phyloP scores from a whole-genome alignment of 2,113 vertebrate genomes.

The Peromyscus maniculatus region DNA sequence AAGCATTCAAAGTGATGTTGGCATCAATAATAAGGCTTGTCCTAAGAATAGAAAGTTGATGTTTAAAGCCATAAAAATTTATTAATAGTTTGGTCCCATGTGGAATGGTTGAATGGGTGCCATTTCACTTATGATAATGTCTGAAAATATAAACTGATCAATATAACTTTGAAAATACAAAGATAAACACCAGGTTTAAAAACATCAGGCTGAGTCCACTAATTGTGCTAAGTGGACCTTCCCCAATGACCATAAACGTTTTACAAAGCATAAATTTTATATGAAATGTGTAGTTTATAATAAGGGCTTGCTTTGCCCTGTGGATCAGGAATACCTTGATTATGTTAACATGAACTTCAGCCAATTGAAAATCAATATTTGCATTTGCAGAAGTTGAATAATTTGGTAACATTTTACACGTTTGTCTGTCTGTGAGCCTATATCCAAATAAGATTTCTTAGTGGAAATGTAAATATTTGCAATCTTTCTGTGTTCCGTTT shows the following conservation, averaged over 20 bases:
- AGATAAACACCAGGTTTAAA: not conserved
- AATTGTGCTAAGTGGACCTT: not conserved
- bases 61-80: not conserved
- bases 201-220: not conserved
- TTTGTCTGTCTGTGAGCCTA: not conserved
- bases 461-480: not conserved
- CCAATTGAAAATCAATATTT: not conserved
- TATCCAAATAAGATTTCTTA: not conserved
- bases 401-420: not conserved
- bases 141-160: not conserved
- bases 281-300: slow-evolving; percentile 39
- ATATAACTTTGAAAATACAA: slow-evolving; percentile 25
- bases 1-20: not conserved
- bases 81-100: slow-evolving; percentile 67
- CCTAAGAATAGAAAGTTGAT: not conserved
- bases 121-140: slow-evolving; percentile 61
- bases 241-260: not conserved
- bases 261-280: slow-evolving; percentile 36
- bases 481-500: not conserved
- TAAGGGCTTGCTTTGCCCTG: not conserved
- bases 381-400: not conserved
- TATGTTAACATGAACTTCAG: not conserved
- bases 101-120: slow-evolving; percentile 32
- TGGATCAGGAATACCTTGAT: not conserved
- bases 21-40: not conserved